These are phyloP conservation scores for Stictonetta naevosa DNA, from an alignment of 2,113 vertebrate species.

Conservation along the genomic window DNA sequence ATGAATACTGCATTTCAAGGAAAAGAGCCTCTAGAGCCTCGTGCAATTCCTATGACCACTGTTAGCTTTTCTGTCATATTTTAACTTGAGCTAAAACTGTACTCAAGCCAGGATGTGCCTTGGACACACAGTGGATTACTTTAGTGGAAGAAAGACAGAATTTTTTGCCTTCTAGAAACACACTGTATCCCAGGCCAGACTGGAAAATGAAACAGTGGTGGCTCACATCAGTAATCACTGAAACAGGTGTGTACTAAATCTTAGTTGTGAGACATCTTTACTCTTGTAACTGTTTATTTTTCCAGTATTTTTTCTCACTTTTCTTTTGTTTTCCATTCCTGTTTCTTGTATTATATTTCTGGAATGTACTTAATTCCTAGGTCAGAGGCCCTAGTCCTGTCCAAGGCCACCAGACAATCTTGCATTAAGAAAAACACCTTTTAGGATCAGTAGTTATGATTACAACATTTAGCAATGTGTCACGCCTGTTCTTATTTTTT, in stretches of 20 bases:
- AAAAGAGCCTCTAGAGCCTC: background rate
- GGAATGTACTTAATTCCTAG: background rate
- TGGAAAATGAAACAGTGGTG: background rate
- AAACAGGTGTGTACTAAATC: background rate
- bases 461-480: background rate
- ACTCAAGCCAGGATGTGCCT: background rate
- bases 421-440: background rate
- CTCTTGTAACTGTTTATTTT: background rate
- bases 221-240: background rate
- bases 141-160: too few relatives aligned
- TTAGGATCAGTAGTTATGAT: background rate
- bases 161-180: background rate
- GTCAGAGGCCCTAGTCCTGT: background rate
- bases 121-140: background rate
- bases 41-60: background rate
- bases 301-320: background rate
- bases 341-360: background rate
- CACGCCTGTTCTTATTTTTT: background rate
- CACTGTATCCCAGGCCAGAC: background rate
- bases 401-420: background rate
- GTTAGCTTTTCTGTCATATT: background rate
- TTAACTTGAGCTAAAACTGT: background rate
- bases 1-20: background rate
- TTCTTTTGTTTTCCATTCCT: background rate
- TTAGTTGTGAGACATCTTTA: background rate